phyloP scores from a whole-genome alignment of 2,113 vertebrate species.

The Columbina picui region DNA sequence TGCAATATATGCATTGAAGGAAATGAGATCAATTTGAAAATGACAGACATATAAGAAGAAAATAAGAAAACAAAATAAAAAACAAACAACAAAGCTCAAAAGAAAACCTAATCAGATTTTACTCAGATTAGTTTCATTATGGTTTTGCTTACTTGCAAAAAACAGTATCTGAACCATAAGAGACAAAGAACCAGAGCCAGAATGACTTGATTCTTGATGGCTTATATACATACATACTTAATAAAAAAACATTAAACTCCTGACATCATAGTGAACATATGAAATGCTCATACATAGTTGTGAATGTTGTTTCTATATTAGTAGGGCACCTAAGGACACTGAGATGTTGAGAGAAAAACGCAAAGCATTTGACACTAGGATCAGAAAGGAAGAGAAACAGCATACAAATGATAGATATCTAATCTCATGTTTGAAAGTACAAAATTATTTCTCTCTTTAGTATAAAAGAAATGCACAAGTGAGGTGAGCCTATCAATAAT shows the following conservation, averaged over 20 bases:
- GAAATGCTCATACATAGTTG: not conserved
- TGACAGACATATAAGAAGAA: not conserved
- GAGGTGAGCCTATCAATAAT: not conserved
- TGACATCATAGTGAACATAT: not conserved
- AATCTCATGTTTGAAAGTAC: not conserved
- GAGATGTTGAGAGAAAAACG: not conserved
- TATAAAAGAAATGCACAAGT: not conserved
- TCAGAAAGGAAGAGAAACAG: not conserved
- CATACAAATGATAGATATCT: not conserved
- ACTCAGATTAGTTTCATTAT: not conserved
- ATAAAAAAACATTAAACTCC: not conserved
- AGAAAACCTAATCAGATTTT: not conserved
- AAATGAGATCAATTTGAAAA: not conserved
- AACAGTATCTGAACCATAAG: not conserved
- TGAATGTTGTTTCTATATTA: not conserved
- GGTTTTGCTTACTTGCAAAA: not conserved
- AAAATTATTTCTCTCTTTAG: not conserved
- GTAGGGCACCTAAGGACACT: not conserved
- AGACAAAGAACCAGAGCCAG: not conserved
- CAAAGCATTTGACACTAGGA: not conserved
- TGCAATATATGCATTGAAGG: not conserved
- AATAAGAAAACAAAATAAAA: not conserved
- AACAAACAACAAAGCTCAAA: fast-evolving
- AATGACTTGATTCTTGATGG: not conserved
- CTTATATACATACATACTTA: not conserved